Evolutionary conservation across 2,888 invertebrate species (phyloP).

Genomic region (Auanema sp.): DNA sequence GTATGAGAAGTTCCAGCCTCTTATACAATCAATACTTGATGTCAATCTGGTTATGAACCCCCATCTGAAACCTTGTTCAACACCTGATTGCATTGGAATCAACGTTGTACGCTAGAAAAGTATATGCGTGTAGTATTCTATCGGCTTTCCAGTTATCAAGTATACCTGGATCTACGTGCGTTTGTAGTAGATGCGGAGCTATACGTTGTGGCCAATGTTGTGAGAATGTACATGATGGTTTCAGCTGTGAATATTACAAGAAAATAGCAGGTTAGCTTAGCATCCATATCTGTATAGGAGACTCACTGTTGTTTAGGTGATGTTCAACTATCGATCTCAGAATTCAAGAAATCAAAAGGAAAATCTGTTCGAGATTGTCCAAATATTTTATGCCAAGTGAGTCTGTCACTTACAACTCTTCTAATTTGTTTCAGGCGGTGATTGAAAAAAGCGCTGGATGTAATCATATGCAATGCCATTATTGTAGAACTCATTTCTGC

Average conservation of each 20-base stretch:
- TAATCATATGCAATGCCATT: conserved; percentile 17
- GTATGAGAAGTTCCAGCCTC: not conserved
- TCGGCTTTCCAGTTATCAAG: too few species aligned
- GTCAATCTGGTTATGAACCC: not conserved
- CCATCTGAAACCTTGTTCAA: not conserved
- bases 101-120: not conserved
- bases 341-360: not conserved
- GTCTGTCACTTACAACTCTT: too few species aligned
- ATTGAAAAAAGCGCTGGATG: conserved; percentile 17
- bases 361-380: conserved; percentile 3
- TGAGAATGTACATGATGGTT: too few species aligned
- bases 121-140: too few species aligned
- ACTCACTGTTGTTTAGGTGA: not conserved
- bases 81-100: conserved; percentile 4
- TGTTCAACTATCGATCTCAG: conserved; percentile 1
- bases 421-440: conserved; percentile 13
- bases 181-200: too few species aligned
- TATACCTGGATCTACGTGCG: too few species aligned
- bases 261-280: too few species aligned
- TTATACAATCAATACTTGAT: not conserved
- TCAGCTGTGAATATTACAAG: too few species aligned
- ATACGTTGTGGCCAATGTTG: too few species aligned
- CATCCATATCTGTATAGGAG: too few species aligned
- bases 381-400: not conserved
- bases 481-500: conserved; percentile 19